Evolutionary conservation across 1,140 invertebrate genomes (phyloP).

Genomic region (Brachionus koreanus): DNA sequence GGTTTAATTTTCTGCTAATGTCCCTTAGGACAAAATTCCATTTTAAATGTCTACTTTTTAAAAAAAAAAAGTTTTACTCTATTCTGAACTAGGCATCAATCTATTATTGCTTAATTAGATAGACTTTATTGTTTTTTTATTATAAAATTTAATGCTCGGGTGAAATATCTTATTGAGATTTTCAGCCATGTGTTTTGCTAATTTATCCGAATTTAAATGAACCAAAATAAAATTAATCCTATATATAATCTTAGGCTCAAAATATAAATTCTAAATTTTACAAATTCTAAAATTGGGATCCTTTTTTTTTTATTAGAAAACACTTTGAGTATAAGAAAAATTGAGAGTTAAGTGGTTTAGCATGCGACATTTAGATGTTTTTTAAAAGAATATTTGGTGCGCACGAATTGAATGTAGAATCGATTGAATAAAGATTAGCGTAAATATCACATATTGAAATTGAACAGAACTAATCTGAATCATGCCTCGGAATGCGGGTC

Average conservation of each 20-base stretch:
- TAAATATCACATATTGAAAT: slow-evolving; percentile 21
- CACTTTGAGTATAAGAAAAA: background rate
- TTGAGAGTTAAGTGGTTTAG: background rate
- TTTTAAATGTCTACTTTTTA: background rate
- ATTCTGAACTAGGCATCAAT: too few species aligned
- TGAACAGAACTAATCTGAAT: background rate
- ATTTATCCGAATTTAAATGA: too few species aligned
- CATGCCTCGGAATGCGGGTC: background rate
- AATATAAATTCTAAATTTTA: too few species aligned
- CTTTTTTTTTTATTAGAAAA: too few species aligned
- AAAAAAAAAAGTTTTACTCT: background rate
- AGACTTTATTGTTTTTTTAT: too few species aligned
- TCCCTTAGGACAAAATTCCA: background rate
- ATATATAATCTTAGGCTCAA: too few species aligned
- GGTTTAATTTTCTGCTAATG: background rate
- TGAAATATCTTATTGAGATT: too few species aligned
- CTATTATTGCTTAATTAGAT: too few species aligned
- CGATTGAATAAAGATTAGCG: slow-evolving; percentile 5
- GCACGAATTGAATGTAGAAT: slow-evolving; percentile 26
- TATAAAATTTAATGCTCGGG: too few species aligned
- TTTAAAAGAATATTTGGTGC: slow-evolving; percentile 1
- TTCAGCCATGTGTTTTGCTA: too few species aligned
- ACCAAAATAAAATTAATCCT: too few species aligned
- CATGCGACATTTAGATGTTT: background rate
- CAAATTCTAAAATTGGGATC: too few species aligned